Evolutionary conservation across 1,140 invertebrate species (phyloP).

Genomic region (Oryctes rhinoceros): DNA sequence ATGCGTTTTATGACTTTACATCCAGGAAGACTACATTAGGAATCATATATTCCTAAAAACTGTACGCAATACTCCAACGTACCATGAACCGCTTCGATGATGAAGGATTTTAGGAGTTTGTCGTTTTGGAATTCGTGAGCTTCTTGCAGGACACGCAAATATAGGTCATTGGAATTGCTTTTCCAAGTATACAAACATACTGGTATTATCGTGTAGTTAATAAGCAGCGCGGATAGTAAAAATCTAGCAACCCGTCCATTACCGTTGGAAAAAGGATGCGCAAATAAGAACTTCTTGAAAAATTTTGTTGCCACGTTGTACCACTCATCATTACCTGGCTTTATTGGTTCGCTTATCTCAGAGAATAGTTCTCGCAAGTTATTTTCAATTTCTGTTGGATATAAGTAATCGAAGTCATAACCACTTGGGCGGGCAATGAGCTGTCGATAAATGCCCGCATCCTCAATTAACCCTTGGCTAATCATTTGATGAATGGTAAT

Average conservation of each 20-base stretch:
- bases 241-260: conserved; percentile 5
- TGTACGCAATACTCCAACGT: neutral
- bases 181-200: neutral
- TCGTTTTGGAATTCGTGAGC: neutral
- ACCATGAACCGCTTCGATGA: neutral
- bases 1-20: too few relatives aligned
- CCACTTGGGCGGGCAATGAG: neutral
- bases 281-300: neutral
- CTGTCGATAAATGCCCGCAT: neutral
- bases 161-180: neutral
- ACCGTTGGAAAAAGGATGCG: neutral
- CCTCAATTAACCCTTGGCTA: neutral
- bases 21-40: too few relatives aligned
- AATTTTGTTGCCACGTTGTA: neutral
- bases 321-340: neutral
- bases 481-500: neutral
- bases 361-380: neutral
- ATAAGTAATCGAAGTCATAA: neutral
- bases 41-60: too few relatives aligned
- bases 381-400: neutral
- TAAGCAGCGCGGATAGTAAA: neutral
- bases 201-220: conserved; percentile 10
- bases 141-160: neutral
- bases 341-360: neutral
- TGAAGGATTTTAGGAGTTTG: neutral